phyloP scores from a whole-genome alignment of 2,797 vertebrate genomes.

The Cichlasoma orientale region DNA sequence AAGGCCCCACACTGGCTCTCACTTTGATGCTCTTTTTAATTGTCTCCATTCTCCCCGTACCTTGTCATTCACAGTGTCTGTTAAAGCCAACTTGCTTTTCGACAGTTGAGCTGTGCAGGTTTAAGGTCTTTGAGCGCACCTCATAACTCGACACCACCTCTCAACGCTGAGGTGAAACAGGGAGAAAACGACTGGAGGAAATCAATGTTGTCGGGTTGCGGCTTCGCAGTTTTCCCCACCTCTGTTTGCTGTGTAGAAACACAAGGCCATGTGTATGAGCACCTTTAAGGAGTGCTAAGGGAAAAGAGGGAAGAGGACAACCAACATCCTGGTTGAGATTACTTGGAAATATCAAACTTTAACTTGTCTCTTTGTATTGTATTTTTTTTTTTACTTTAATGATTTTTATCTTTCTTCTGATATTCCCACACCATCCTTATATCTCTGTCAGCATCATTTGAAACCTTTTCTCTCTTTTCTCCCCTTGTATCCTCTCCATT shows the following conservation, averaged over 20 bases:
- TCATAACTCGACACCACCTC: slow-evolving; percentile 34
- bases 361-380: neutral
- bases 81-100: slow-evolving; percentile 51
- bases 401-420: slow-evolving; percentile 9
- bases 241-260: slow-evolving; percentile 28
- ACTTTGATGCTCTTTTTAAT: slow-evolving; percentile 43
- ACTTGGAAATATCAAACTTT: neutral
- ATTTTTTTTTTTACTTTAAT: slow-evolving; percentile 1
- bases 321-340: neutral
- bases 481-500: neutral
- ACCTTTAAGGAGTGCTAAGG: slow-evolving; percentile 5
- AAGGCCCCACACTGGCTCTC: slow-evolving; percentile 10
- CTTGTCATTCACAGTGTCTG: slow-evolving; percentile 31
- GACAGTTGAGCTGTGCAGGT: slow-evolving; percentile 59
- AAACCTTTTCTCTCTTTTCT: neutral
- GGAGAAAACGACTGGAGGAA: slow-evolving; percentile 36
- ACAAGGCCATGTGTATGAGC: slow-evolving; percentile 13
- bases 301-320: neutral
- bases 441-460: neutral
- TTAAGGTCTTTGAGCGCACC: slow-evolving; percentile 59
- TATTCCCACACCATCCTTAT: neutral
- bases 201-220: slow-evolving; percentile 53
- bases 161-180: slow-evolving; percentile 39
- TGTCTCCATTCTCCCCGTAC: slow-evolving; percentile 29
- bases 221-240: slow-evolving; percentile 9